phyloP scores from a whole-genome alignment of 2,888 invertebrate species.

The Plebejus anna region DNA sequence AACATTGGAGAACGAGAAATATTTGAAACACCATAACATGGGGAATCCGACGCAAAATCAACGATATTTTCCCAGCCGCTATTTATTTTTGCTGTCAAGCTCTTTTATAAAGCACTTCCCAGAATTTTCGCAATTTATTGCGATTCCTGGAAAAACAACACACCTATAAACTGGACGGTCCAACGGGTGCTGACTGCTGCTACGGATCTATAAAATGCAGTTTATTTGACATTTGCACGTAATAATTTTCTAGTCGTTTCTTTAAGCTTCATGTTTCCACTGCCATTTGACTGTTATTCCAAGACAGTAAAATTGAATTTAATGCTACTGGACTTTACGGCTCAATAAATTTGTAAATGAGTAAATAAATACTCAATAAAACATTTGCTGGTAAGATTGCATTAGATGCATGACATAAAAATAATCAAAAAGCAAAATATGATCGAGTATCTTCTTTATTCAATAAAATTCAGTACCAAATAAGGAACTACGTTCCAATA shows the following conservation, averaged over 20 bases:
- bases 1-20: background rate
- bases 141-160: background rate
- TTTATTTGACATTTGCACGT: conserved; percentile 6
- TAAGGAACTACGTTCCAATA: background rate
- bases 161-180: background rate
- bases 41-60: background rate
- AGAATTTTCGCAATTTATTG: background rate
- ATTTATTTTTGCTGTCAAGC: background rate
- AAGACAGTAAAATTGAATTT: background rate
- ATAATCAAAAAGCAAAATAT: background rate
- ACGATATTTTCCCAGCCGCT: background rate
- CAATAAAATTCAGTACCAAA: background rate
- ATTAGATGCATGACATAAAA: background rate
- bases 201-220: conserved; percentile 7
- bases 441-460: background rate
- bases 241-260: background rate
- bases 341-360: background rate
- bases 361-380: background rate
- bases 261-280: conserved; percentile 11
- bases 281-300: background rate
- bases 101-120: background rate
- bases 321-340: background rate
- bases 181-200: background rate
- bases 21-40: background rate
- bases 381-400: background rate